Evolutionary conservation across 2,797 vertebrate species (phyloP).

Genomic region (Chaenodraco wilsoni): DNA sequence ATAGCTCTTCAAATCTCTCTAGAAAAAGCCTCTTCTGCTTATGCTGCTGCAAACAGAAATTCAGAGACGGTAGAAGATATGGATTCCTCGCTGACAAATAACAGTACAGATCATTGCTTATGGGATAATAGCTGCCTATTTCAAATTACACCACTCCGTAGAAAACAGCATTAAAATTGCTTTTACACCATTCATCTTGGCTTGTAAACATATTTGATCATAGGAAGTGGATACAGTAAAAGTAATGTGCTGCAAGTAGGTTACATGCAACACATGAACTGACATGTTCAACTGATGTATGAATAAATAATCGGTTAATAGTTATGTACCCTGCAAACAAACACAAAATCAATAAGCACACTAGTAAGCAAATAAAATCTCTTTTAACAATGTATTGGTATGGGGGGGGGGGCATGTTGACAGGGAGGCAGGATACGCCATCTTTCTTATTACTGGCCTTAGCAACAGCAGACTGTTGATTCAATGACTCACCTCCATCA

Average conservation of each 20-base stretch:
- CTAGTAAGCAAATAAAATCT: background rate
- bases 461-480: constrained; percentile 73
- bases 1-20: constrained; percentile 89
- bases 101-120: constrained; percentile 30
- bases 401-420: constrained; percentile 6
- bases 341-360: background rate
- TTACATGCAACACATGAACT: constrained; percentile 29
- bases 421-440: constrained; percentile 46
- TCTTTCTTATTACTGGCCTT: constrained; percentile 65
- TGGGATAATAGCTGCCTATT: constrained; percentile 13
- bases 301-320: constrained; percentile 9
- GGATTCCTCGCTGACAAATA: constrained; percentile 63
- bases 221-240: constrained; percentile 25
- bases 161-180: constrained; percentile 11
- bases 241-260: constrained; percentile 3
- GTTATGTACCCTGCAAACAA: constrained; percentile 16
- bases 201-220: constrained; percentile 48
- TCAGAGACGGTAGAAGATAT: constrained; percentile 73
- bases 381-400: background rate
- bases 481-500: constrained; percentile 66
- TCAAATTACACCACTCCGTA: constrained; percentile 15
- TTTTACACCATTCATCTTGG: background rate
- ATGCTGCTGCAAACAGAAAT: constrained; percentile 80
- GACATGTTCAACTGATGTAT: constrained; percentile 12
- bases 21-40: constrained; percentile 81